phyloP scores from a whole-genome alignment of 1,140 invertebrate species.

The Leguminivora glycinivorella region DNA sequence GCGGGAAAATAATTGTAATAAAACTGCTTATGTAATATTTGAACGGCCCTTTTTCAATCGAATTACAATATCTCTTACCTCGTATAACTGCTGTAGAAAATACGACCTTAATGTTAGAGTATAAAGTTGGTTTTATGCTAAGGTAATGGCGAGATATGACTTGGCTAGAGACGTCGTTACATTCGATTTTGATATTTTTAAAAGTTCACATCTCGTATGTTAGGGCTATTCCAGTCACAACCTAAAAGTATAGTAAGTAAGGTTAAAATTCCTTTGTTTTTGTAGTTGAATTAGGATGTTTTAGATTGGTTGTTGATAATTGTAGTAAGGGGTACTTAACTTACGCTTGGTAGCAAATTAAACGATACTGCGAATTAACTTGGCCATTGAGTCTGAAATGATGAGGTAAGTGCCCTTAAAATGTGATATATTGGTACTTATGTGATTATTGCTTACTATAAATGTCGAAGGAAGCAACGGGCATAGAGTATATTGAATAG shows the following conservation, averaged over 20 bases:
- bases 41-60: too few species aligned
- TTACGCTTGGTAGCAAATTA: constrained; percentile 7
- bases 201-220: neutral
- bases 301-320: neutral
- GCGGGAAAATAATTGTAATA: too few species aligned
- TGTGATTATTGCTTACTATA: too few species aligned
- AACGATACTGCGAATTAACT: neutral
- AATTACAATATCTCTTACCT: neutral
- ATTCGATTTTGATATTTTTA: neutral
- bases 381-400: neutral
- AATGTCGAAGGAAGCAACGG: too few species aligned
- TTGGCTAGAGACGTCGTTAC: neutral
- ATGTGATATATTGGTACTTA: too few species aligned
- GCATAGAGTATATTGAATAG: too few species aligned
- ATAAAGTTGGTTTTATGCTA: neutral
- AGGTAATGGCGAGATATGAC: neutral
- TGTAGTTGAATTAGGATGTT: neutral
- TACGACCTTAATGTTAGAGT: neutral
- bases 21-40: too few species aligned
- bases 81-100: neutral
- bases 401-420: neutral
- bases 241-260: neutral
- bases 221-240: neutral
- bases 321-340: neutral
- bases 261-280: neutral